phyloP scores from a whole-genome alignment of 2,888 invertebrate species.

The Apeira syringaria region DNA sequence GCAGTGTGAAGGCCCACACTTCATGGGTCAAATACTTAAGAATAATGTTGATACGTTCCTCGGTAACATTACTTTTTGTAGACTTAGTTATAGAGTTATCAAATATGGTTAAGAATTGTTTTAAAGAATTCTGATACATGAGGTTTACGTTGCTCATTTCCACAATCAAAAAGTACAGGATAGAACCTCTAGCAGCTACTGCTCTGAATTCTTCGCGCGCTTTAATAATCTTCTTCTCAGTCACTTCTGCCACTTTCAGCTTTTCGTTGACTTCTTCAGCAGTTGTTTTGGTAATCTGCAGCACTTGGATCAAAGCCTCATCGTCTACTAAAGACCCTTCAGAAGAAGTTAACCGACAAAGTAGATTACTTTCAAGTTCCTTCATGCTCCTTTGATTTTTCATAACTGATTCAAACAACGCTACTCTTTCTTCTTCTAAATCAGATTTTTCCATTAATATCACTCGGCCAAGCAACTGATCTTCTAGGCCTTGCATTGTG shows the following conservation, averaged over 20 bases:
- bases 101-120: constrained; percentile 96
- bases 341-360: constrained; percentile 95
- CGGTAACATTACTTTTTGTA: constrained; percentile 91
- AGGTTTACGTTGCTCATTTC: constrained; percentile 98
- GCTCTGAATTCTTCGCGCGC: constrained; percentile 98
- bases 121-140: constrained; percentile 98
- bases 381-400: constrained; percentile 98
- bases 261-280: constrained; percentile 98
- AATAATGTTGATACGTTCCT: constrained; percentile 94
- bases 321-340: constrained; percentile 98
- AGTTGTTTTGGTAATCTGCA: constrained; percentile 93
- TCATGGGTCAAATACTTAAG: constrained; percentile 94
- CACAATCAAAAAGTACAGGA: constrained; percentile 97
- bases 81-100: constrained; percentile 97
- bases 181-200: constrained; percentile 96
- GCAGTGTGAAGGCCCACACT: constrained; percentile 95
- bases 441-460: constrained; percentile 98
- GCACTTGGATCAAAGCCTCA: constrained; percentile 95
- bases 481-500: constrained; percentile 97
- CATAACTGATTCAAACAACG: constrained; percentile 97
- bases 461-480: constrained; percentile 96
- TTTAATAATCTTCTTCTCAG: constrained; percentile 96
- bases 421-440: constrained; percentile 96
- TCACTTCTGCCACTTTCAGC: constrained; percentile 94
- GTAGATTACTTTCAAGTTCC: constrained; percentile 95